These are phyloP conservation scores for Brachymystax lenok DNA, from an alignment of 2,797 vertebrate species.

Conservation along the genomic window DNA sequence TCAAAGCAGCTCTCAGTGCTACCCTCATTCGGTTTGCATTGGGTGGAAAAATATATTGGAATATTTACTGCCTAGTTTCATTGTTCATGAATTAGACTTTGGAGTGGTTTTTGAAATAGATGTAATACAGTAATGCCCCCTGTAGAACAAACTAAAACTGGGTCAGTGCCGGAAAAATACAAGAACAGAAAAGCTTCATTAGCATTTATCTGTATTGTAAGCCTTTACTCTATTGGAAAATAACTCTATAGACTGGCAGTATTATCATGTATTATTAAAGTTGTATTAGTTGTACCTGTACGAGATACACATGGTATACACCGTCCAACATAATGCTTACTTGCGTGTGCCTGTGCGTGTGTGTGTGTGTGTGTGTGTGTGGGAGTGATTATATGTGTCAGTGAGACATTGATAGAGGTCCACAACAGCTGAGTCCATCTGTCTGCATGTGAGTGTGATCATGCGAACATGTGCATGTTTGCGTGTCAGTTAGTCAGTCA, in stretches of 20 bases:
- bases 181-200: constrained; percentile 61
- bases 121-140: constrained; percentile 46
- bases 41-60: constrained; percentile 35
- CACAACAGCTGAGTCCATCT: constrained; percentile 58
- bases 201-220: constrained; percentile 60
- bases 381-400: constrained; percentile 60
- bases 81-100: constrained; percentile 46
- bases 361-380: constrained; percentile 28
- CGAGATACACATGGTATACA: too few relatives aligned
- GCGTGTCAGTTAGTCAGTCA: constrained; percentile 15
- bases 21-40: not conserved
- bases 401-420: constrained; percentile 48
- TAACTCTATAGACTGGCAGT: constrained; percentile 36
- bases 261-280: not conserved
- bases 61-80: constrained; percentile 40
- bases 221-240: constrained; percentile 59
- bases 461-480: constrained; percentile 45
- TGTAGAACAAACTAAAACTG: constrained; percentile 68
- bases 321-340: too few relatives aligned
- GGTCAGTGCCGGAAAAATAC: constrained; percentile 71
- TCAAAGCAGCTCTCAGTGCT: constrained; percentile 11
- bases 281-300: too few relatives aligned
- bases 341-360: constrained; percentile 1
- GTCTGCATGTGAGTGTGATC: constrained; percentile 50
- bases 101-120: constrained; percentile 42